Conservation (phyloP, 2,797 vertebrate genomes). For the Trachurus trachurus region DNA sequence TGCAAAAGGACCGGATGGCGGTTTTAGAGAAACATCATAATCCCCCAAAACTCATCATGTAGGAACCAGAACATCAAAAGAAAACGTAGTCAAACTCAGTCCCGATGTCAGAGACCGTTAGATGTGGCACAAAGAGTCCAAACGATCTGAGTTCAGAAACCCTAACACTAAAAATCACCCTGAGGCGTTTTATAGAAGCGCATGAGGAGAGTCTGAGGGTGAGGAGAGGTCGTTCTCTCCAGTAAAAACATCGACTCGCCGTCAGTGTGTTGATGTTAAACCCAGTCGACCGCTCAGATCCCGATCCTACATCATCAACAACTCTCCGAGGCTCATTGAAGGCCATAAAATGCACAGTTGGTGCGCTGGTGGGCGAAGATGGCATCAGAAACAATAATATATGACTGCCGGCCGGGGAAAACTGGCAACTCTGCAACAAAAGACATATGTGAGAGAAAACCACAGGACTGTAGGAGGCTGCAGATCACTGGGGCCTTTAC, state of each 20-base stretch:
- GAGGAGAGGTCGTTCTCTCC: conserved; percentile 19
- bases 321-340: conserved; percentile 9
- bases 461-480: not conserved
- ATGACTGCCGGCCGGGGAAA: conserved; percentile 17
- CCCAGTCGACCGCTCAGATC: conserved; percentile 47
- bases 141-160: not conserved
- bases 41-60: not conserved
- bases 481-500: not conserved
- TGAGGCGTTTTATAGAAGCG: not conserved
- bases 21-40: not conserved
- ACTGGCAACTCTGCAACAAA: conserved; percentile 8
- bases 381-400: conserved; percentile 59
- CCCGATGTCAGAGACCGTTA: not conserved
- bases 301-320: conserved; percentile 49
- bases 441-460: conserved; percentile 24
- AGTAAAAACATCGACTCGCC: conserved; percentile 58
- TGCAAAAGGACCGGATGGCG: not conserved
- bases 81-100: not conserved
- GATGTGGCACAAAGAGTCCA: not conserved
- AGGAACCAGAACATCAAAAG: not conserved
- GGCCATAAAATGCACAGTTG: conserved; percentile 30
- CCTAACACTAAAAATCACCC: not conserved
- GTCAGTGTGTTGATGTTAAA: conserved; percentile 54
- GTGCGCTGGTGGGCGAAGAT: conserved; percentile 36
- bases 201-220: not conserved